A percentile compares a stretch with the other conserved stretches of the same genome.
Conservation (phyloP, 2,888 invertebrate species). For the Apotomis turbidana region DNA sequence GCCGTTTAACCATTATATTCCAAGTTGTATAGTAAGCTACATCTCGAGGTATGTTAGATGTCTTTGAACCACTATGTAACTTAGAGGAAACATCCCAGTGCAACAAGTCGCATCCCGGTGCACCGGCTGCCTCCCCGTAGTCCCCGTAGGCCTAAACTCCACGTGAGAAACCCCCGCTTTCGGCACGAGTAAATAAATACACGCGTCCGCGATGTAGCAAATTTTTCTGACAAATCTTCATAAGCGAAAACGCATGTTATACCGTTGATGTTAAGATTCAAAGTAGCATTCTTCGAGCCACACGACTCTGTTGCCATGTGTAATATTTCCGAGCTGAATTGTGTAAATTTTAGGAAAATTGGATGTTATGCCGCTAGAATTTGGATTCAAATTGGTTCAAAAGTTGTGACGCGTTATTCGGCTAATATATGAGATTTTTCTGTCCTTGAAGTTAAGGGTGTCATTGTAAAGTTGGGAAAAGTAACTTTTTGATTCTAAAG, state of each 20-base stretch:
- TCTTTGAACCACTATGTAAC: background rate
- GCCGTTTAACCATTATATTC: no score
- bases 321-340: background rate
- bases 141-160: constrained; percentile 34
- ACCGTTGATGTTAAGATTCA: background rate
- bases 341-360: background rate
- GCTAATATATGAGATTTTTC: background rate
- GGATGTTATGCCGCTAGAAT: background rate
- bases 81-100: constrained; percentile 48
- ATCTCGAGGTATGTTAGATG: no score
- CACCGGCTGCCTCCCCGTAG: constrained; percentile 28
- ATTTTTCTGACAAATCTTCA: constrained; percentile 2
- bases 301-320: background rate
- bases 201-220: background rate
- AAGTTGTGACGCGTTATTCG: background rate
- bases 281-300: background rate
- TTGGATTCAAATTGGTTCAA: constrained; percentile 6
- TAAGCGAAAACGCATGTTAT: background rate
- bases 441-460: background rate
- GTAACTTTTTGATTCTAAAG: background rate
- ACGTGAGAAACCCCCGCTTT: constrained; percentile 20
- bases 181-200: constrained; percentile 32
- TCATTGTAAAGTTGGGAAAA: background rate
- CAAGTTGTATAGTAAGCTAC: no score
- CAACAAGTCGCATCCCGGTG: constrained; percentile 59